These are phyloP conservation scores for Uloborus diversus DNA, from an alignment of 1,140 invertebrate species.

Conservation along the genomic window DNA sequence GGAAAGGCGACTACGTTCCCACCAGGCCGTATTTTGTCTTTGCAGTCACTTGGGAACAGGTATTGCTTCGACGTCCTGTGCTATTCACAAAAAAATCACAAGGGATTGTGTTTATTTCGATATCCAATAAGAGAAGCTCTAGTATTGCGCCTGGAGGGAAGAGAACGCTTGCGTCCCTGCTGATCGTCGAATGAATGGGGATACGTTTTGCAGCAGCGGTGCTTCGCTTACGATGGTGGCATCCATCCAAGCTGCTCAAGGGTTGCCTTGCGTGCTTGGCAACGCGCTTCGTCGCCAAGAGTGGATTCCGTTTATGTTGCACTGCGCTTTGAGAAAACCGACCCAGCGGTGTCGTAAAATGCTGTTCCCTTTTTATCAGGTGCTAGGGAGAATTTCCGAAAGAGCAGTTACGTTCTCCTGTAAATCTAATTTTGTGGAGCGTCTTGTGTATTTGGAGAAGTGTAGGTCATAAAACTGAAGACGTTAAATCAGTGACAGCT, in stretches of 20 bases:
- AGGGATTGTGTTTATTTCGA: background rate
- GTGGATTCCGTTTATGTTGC: background rate
- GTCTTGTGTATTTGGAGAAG: too few species aligned
- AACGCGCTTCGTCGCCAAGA: constrained; percentile 6
- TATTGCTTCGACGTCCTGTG: background rate
- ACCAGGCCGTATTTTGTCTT: constrained; percentile 54
- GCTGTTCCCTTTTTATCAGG: too few species aligned
- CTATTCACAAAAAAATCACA: background rate
- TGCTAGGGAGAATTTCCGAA: too few species aligned
- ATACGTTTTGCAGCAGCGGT: background rate
- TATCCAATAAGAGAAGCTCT: background rate
- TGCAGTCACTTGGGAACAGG: too few species aligned
- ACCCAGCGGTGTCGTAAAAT: too few species aligned
- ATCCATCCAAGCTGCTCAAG: constrained; percentile 13
- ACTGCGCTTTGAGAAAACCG: background rate
- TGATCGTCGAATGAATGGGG: constrained; percentile 25
- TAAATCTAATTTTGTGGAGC: too few species aligned
- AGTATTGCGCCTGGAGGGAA: background rate
- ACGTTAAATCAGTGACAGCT: too few species aligned
- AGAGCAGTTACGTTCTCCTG: too few species aligned
- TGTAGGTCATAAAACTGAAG: too few species aligned
- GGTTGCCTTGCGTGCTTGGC: constrained; percentile 11
- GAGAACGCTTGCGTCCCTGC: background rate
- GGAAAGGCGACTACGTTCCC: constrained; percentile 43
- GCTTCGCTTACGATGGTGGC: constrained; percentile 21